Evolutionary conservation across 30 jellyfish, hydroid and myxozoan species (phyloP), one percentile per base, ranked within the genome.

Genomic region (Mastigias papua): DNA sequence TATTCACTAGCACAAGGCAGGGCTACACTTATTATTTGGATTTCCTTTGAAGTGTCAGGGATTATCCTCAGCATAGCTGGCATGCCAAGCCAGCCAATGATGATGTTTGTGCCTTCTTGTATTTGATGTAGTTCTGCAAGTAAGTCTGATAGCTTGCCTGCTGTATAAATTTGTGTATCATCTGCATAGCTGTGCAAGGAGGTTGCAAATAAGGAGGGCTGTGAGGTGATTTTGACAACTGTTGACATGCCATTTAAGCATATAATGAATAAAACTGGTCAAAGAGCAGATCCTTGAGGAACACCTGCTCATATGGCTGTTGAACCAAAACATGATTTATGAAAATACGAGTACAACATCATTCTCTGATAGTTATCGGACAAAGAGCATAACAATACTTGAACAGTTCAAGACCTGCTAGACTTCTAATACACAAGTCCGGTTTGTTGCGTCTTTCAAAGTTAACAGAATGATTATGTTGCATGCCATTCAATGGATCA

Each of bases 21-120:
- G 49, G 69, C 37, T 46, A 29, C 72, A 35, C 81, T 69, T 61
- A 35, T 66, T 34, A 80, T 80, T 34, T 80, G 80, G 90, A 80
- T 62, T 62, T 63, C 80, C 68, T 54, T 77, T 30, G 29, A 66
- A 54, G 51, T 30, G 0, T 77, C 88, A 29, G 88, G 66, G 48
- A 77, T 29, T 54, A 50, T 77, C 62, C 88, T 77, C 88, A 77
- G 78, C 58, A 54, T 32, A 54, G 37, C 78, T 0, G 77, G 88
- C 32, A 65, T 54, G 82, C 73, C 28, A 21, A 80, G 73, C 82
- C 81, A 80, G 90, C 33, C 81, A 63, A 37, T 80, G 81, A 80
- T 80, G 81, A 80, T 80, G 82, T 49, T 80, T 80, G 90, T 48
- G 81, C 42, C 90, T 46, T 66, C 81, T 83, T 64, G 65, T 79